Conservation (phyloP, 1,140 invertebrate species). For the Oreohelix idahoensis region DNA sequence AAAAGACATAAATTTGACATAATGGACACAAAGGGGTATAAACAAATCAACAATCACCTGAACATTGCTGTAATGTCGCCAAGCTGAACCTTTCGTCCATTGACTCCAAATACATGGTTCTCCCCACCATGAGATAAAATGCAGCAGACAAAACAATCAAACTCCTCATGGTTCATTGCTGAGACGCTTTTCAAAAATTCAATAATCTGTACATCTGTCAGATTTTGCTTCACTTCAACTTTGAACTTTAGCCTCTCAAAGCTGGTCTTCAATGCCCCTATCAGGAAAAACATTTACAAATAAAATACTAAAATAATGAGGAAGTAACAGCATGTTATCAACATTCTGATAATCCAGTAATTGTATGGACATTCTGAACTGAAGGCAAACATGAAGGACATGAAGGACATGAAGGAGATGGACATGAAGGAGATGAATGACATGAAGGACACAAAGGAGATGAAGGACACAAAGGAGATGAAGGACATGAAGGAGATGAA, state of each 20-base stretch:
- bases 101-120: constrained; percentile 60
- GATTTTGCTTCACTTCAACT: constrained; percentile 37
- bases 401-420: no score
- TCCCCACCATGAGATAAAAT: constrained; percentile 67
- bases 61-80: constrained; percentile 55
- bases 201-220: constrained; percentile 45
- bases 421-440: no score
- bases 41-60: neutral
- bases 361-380: no score
- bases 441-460: no score
- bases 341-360: no score
- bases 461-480: no score
- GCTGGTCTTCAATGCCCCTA: constrained; percentile 52
- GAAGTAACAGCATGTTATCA: no score
- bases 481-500: no score
- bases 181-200: constrained; percentile 11
- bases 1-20: neutral
- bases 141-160: constrained; percentile 62
- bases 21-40: no score
- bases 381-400: no score
- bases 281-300: constrained; percentile 34
- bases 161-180: constrained; percentile 46
- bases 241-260: constrained; percentile 56
- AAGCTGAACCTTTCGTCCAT: constrained; percentile 56
- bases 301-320: no score